phyloP scores from a whole-genome alignment of 2,888 invertebrate species.

The Archaeoteleia sp. region DNA sequence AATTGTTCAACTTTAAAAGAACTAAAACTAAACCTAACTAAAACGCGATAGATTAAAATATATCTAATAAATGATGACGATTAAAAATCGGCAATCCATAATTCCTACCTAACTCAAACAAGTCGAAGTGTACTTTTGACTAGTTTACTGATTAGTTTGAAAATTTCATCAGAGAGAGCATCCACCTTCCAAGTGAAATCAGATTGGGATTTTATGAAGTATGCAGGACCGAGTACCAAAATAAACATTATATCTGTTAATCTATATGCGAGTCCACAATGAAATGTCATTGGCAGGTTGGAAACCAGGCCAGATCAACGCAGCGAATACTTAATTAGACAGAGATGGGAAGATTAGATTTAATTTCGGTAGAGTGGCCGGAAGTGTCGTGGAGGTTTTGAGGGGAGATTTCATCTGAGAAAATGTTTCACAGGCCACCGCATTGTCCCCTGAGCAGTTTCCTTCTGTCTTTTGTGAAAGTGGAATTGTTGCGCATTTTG shows the following conservation, averaged over 20 bases:
- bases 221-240: background rate
- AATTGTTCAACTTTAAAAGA: no score
- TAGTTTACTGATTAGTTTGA: no score
- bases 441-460: constrained; percentile 30
- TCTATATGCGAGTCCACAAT: constrained; percentile 7
- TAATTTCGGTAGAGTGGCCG: constrained; percentile 37
- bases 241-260: constrained; percentile 16
- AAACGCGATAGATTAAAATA: no score
- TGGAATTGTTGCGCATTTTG: no score
- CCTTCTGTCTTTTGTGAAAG: constrained; percentile 21
- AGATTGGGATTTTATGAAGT: background rate
- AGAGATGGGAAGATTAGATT: constrained; percentile 36
- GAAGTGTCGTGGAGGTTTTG: constrained; percentile 15
- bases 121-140: no score
- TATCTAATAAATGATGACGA: no score
- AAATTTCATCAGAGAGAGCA: no score
- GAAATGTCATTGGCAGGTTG: constrained; percentile 24
- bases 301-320: constrained; percentile 24
- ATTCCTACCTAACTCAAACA: no score
- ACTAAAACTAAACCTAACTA: no score
- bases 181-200: no score
- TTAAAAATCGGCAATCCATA: no score
- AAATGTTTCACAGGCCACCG: constrained; percentile 38
- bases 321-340: constrained; percentile 36
- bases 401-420: constrained; percentile 40